phyloP scores from a whole-genome alignment of 2,888 invertebrate species.

The Apeira syringaria region DNA sequence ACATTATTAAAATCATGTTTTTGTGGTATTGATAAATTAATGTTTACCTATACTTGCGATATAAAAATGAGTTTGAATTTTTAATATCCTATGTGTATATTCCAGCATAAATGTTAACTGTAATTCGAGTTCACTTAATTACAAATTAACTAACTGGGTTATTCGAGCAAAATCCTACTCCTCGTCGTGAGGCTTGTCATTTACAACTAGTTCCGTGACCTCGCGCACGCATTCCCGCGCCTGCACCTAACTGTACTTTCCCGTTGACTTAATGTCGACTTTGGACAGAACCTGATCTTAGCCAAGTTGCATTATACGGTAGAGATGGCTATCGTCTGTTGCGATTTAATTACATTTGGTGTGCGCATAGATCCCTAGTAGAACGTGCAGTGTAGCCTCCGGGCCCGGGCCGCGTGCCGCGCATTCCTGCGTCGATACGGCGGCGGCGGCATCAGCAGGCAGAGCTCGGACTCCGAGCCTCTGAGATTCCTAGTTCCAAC shows the following conservation, averaged over 20 bases:
- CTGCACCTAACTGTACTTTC: constrained; percentile 83
- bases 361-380: constrained; percentile 60
- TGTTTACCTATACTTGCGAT: too few relatives aligned
- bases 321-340: constrained; percentile 72
- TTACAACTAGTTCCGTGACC: constrained; percentile 84
- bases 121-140: too few relatives aligned
- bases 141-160: constrained; percentile 41
- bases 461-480: constrained; percentile 40
- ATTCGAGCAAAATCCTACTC: constrained; percentile 64
- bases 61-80: too few relatives aligned
- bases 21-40: too few relatives aligned
- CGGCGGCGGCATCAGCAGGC: constrained; percentile 43
- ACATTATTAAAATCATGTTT: too few relatives aligned
- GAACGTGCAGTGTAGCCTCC: constrained; percentile 52
- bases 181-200: constrained; percentile 78
- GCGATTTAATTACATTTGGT: constrained; percentile 82
- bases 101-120: too few relatives aligned
- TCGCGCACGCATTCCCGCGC: constrained; percentile 84
- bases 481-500: constrained; percentile 33
- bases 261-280: constrained; percentile 81
- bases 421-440: constrained; percentile 66
- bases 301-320: constrained; percentile 73
- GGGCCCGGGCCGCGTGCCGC: constrained; percentile 59
- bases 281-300: constrained; percentile 81
- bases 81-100: too few relatives aligned